Base-by-base conservation (phyloP, 2,888 invertebrate species). In the Exephanes ischioxanthus region DNA sequence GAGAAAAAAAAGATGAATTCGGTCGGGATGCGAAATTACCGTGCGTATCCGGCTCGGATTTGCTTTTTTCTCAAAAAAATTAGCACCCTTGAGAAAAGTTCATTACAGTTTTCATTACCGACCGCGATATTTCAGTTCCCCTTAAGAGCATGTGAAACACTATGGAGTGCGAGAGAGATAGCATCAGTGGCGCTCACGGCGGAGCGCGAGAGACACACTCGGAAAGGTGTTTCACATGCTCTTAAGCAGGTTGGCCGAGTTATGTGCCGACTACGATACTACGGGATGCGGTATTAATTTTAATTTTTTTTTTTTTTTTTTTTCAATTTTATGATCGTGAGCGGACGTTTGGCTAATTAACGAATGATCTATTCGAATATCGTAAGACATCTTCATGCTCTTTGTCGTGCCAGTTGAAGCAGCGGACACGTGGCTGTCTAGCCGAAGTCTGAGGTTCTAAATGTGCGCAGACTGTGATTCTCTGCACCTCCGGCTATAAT, bases 381-480 rank as follows among this genome's bases (percentile, higher is more conserved):
- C 14, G 55, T 33, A 19, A 26, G 71, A 26, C 9, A n/a, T 37
- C 41, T 22, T 3, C 37, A 22, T 33, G 19, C 48, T 11, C 71
- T 30, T 33, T 61, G 41, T 73, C 9, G 58, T 61, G 22, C 72
- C 61, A 68, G 30, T 63, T 26, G 48, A 55, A 70, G 78, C 68
- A 66, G 11, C 7, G 61, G 61, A 67, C 81, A 72, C 78, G 85
- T 81, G 81, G 37, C 41, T 26, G 87, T 87, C 87, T 87, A 75
- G 84, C 66, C 73, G 63, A 68, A 11, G 79, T 87, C 82, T 82
- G 70, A 22, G 37, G 63, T 48, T 81, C 80, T 81, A 80, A 75
- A 76, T 84, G 45, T 71, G 75, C 72, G 66, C 78, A 41, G 37
- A 80, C 79, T 75, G 79, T 76, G 22, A 72, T 71, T 68, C 67